Base-by-base conservation (phyloP, 2,113 vertebrate species). In the Percina caprodes region DNA sequence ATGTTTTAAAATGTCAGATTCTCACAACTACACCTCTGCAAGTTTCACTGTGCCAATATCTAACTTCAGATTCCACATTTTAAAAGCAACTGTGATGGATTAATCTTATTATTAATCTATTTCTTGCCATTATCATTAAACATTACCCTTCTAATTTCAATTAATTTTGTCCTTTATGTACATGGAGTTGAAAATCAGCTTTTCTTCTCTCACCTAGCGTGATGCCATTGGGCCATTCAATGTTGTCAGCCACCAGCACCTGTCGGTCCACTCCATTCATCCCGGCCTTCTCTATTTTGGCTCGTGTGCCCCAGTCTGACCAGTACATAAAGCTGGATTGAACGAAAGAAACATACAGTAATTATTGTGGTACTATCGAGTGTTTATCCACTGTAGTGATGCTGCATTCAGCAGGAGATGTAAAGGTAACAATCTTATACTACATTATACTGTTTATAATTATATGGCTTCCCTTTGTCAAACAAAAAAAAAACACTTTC, bases 181-280 rank as follows among this genome's bases (percentile, higher is more conserved):
- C 58, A 71, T 55, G n/a, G n/a, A 66, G 4, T 6, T 39, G 35
- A 73, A 26, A 56, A 76, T 35, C 48, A 62, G 26, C 18, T 18
- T 55, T 11, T 79, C 2, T 81, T 6, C 9, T 49, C 89, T 86
- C 92, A 99, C 98, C 98, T 2, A 99, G 94, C 0, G 98, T 96
- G 91, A 99, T 99, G 80, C 98, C 98, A 1, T 99, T 99, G 73
- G 98, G 98, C 98, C 98, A 99, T 84, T 99, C 97, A 3, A 99
- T 99, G 82, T 96, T 94, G 83, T 98, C 96, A 0, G 94, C 95
- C 75, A 99, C 97, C 91, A 99, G 95, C 77, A 97, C 95, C 83
- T 94, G 97, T 54, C 98, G 96, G 85, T 97, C 96, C 70, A 94
- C 90, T 1, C 98, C 98, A 0, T 99, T 99, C 95, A 99, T 97